These are phyloP conservation scores for Garra rufa DNA, from an alignment of 2,113 vertebrate genomes.

Conservation along the genomic window DNA sequence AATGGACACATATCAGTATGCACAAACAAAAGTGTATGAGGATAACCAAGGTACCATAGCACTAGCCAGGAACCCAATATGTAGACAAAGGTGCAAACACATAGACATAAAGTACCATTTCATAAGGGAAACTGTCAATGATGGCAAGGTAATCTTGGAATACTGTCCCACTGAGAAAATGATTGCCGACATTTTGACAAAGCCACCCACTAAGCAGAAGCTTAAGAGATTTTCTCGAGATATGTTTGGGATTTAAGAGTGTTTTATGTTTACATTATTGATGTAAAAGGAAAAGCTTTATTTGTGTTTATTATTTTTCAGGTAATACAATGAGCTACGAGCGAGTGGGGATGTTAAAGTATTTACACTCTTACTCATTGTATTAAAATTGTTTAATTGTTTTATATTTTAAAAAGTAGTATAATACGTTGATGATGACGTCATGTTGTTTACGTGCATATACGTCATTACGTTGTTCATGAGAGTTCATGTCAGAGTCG, in stretches of 20 bases:
- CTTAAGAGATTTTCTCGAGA: background rate
- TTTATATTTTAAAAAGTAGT: too few relatives aligned
- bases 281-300: background rate
- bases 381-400: too few relatives aligned
- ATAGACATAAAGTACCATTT: slow-evolving; percentile 39
- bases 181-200: slow-evolving; percentile 29
- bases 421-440: too few relatives aligned
- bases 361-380: background rate
- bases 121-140: background rate
- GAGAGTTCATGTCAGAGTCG: too few relatives aligned
- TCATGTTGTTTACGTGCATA: too few relatives aligned
- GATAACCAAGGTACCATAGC: slow-evolving; percentile 32
- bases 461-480: too few relatives aligned
- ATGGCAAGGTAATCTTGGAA: background rate
- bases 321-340: background rate
- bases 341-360: background rate
- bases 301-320: background rate
- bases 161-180: slow-evolving; percentile 23
- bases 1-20: background rate
- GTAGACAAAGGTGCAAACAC: slow-evolving; percentile 30
- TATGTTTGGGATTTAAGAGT: background rate
- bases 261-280: background rate
- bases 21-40: background rate
- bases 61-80: slow-evolving; percentile 18
- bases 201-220: slow-evolving; percentile 2